Base-by-base conservation (phyloP, 2,888 invertebrate genomes). In the Unio pictorum region DNA sequence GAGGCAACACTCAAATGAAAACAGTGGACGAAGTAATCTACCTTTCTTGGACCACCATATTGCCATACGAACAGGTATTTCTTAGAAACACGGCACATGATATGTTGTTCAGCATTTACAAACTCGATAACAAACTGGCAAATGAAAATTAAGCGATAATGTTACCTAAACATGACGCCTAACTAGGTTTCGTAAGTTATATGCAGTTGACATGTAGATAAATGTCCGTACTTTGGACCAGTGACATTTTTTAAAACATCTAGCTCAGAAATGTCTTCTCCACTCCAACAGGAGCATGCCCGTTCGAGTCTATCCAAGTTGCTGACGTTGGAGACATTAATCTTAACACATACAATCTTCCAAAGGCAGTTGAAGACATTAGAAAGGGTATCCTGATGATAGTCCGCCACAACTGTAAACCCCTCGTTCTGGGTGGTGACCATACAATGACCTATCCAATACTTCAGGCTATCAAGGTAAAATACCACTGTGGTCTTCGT, bases 381-480 rank as follows among this genome's bases (percentile, higher is more conserved):
- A 78, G 76, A 45, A 74, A 79, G 15, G 79, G 80, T 30, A 86
- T 82, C 68, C 55, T 62, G 4, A 72, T 76, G n/a, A 74, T 88
- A 17, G 73, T 89, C 15, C 64, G 69, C 18, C 77, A 82, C 72
- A 87, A 86, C 6, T 89, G 89, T 71, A 83, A 80, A 55, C 87
- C 89, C 6, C 73, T 90, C 55, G 83, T 89, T 0, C 75, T 90
- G 72, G 90, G 90, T 3, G 90, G 90, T 3, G 90, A 90, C 71
- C 90, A 90, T 72, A 89, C 89, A n/a, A 83, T 90, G 66, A 85
- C 89, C 3, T 89, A 89, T 69, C 89, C 89, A 0, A 87, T 90
- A 20, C 81, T 90, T 17, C 86, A 88, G 71, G 89, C 89, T 5
- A 81, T 88, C 15, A 88, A 87, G 86, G 90, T 89, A 71, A 55